Conservation (phyloP, 2,113 vertebrate species). For the Vulpes vulpes region DNA sequence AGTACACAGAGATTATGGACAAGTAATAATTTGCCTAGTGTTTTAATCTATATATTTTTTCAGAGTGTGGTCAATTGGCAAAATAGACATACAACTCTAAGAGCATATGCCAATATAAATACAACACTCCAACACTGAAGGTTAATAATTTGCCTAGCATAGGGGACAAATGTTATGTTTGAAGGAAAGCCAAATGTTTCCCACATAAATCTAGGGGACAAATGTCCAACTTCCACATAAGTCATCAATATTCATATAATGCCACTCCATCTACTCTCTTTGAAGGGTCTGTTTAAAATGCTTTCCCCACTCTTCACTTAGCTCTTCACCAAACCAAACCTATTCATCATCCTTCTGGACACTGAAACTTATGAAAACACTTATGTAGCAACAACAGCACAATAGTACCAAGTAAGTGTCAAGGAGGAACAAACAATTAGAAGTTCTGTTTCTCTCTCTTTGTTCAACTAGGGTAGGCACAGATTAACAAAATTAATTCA, state of each 20-base stretch:
- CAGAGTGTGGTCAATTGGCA: not conserved
- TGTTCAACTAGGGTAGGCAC: not conserved
- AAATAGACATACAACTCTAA: not conserved
- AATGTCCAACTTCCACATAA: not conserved
- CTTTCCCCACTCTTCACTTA: not conserved
- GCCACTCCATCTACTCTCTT: not conserved
- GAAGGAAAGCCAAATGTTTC: not conserved
- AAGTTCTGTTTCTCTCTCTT: not conserved
- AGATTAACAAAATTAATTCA: not conserved
- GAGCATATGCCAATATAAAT: not conserved
- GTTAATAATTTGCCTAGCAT: not conserved
- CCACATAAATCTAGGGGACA: not conserved
- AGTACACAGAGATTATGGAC: not conserved
- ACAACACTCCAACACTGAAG: not conserved
- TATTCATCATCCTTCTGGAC: not conserved
- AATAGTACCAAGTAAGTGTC: not conserved
- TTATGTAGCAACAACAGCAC: not conserved
- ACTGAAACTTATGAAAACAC: not conserved
- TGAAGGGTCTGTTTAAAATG: not conserved
- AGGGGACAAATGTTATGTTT: not conserved
- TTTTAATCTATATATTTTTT: not conserved
- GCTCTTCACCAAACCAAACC: not conserved
- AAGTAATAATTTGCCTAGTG: not conserved
- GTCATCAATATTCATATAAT: not conserved
- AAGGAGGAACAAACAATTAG: not conserved